phyloP scores from a whole-genome alignment of 92 coral and sea anemone genomes.

The Phenganax marumi region DNA sequence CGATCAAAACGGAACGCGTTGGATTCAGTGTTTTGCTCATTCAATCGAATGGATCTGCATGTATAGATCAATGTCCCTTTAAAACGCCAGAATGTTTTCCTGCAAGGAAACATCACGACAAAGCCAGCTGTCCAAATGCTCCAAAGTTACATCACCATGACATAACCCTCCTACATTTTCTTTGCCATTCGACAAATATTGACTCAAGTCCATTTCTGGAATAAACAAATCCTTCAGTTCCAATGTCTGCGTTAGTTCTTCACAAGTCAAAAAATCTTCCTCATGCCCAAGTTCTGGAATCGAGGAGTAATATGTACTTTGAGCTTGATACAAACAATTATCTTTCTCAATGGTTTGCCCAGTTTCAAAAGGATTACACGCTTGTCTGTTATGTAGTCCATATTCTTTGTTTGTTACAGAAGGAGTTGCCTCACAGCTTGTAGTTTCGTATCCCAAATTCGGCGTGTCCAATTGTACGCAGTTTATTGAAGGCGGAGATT shows the following conservation, averaged over 20 bases:
- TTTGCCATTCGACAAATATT: constrained; percentile 33
- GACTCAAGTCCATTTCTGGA: constrained; percentile 82
- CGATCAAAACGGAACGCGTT: too few relatives aligned
- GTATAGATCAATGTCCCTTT: not conserved
- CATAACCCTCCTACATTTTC: not conserved
- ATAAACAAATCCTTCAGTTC: constrained; percentile 95
- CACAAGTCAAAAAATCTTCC: constrained; percentile 91
- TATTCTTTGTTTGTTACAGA: not conserved
- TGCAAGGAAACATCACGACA: not conserved
- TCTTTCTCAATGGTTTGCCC: not conserved
- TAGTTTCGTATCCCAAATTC: not conserved
- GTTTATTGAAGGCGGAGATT: not conserved
- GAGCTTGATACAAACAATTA: not conserved
- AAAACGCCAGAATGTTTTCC: constrained; percentile 19
- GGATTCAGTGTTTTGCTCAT: too few relatives aligned
- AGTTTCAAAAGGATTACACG: not conserved
- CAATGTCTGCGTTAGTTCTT: constrained; percentile 88
- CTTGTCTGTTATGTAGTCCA: too few relatives aligned
- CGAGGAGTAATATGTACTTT: not conserved
- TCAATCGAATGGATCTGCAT: too few relatives aligned
- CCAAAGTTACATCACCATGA: not conserved
- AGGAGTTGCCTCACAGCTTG: not conserved
- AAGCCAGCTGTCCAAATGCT: constrained; percentile 5
- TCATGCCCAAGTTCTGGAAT: constrained; percentile 38
- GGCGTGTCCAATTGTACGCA: not conserved